These are phyloP conservation scores for Eptatretus atami DNA, from an alignment of 2,797 vertebrate species.

Conservation along the genomic window DNA sequence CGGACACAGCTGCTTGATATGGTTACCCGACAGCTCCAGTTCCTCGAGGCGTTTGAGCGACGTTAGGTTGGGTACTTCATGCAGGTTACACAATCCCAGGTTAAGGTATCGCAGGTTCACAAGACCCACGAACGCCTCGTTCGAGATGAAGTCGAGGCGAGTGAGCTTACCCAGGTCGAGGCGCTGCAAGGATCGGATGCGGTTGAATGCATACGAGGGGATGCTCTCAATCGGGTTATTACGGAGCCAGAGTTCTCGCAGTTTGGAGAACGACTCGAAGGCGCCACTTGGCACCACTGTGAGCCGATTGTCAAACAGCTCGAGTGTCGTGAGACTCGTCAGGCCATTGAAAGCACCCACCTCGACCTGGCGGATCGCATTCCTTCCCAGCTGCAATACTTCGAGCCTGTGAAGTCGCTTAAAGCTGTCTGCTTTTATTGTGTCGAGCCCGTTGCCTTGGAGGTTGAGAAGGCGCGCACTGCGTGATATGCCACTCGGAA, in stretches of 20 bases:
- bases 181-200: constrained; percentile 72
- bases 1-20: constrained; percentile 53
- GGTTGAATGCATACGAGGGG: constrained; percentile 94
- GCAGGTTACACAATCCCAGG: constrained; percentile 97
- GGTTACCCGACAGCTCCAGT: constrained; percentile 94
- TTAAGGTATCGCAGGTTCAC: constrained; percentile 97
- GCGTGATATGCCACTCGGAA: constrained; percentile 90
- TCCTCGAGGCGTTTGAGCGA: constrained; percentile 81
- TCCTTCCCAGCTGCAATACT: constrained; percentile 87
- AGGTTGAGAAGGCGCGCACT: constrained; percentile 92
- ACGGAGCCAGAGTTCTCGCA: constrained; percentile 92
- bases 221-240: constrained; percentile 98
- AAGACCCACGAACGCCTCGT: constrained; percentile 96
- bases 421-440: constrained; percentile 98
- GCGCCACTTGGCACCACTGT: constrained; percentile 96
- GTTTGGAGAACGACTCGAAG: constrained; percentile 96
- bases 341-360: constrained; percentile 97
- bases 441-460: constrained; percentile 93
- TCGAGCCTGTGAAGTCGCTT: constrained; percentile 89
- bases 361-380: constrained; percentile 95
- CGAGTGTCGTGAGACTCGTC: constrained; percentile 88
- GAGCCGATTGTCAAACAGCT: constrained; percentile 97
- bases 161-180: constrained; percentile 85
- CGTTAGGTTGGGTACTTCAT: constrained; percentile 93
- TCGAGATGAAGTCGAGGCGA: constrained; percentile 87